A percentile compares a stretch with the other conserved stretches of the same genome.
Conservation (phyloP, 2,888 invertebrate genomes). For the Pogonocherus hispidulus region DNA sequence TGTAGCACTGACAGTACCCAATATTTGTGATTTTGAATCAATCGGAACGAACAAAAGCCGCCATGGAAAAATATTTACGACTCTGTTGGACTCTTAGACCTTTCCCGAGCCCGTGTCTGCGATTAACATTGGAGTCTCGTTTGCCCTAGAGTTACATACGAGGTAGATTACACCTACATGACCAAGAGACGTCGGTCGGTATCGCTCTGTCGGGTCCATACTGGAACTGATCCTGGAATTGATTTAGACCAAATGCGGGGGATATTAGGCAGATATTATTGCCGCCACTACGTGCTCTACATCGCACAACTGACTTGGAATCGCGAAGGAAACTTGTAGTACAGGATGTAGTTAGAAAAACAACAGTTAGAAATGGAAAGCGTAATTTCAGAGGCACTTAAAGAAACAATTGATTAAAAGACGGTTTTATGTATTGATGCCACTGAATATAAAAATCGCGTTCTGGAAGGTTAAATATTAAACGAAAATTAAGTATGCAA, state of each 20-base stretch:
- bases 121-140: slow-evolving; percentile 26
- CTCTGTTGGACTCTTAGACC: slow-evolving; percentile 19
- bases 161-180: slow-evolving; percentile 41
- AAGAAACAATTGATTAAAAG: too few species aligned
- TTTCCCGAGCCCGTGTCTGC: slow-evolving; percentile 1
- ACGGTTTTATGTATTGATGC: too few species aligned
- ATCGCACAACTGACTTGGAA: too few species aligned
- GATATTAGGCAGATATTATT: slow-evolving; percentile 37
- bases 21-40: too few species aligned
- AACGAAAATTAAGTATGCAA: too few species aligned
- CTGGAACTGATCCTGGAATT: slow-evolving; percentile 33
- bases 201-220: slow-evolving; percentile 34
- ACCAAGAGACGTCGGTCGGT: slow-evolving; percentile 27
- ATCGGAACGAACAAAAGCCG: too few species aligned
- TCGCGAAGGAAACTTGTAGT: neutral
- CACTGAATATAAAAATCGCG: too few species aligned
- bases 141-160: slow-evolving; percentile 31
- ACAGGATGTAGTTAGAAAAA: neutral
- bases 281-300: slow-evolving; percentile 32
- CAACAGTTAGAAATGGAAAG: too few species aligned
- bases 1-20: too few species aligned
- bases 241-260: slow-evolving; percentile 36
- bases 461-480: too few species aligned
- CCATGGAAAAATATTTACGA: slow-evolving; percentile 23
- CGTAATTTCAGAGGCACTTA: too few species aligned